Base-by-base conservation (phyloP, 2,797 vertebrate species). In the Ptychadena robeensis region DNA sequence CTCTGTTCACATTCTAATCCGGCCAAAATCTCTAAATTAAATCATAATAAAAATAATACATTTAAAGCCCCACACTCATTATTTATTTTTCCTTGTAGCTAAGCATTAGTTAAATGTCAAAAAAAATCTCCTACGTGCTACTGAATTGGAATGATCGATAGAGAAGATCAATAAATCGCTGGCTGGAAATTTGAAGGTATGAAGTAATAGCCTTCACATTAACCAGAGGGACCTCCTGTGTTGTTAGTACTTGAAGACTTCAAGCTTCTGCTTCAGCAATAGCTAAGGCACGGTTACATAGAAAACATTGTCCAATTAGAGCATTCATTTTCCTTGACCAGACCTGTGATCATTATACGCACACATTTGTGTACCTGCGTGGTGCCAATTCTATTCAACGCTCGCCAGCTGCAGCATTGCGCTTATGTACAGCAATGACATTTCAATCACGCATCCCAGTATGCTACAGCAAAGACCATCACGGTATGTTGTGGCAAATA, bases 401-500 rank as follows among this genome's bases (percentile, higher is more conserved):
- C 63, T 75, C 72, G 63, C n/a, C 32, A 44, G 48, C 67, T 78
- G 48, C 66, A 82, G 27, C 32, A 78, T 35, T 53, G 37, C 14
- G 63, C 30, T 32, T 69, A 9, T 63, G 35, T 70, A 63, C 25
- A 68, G 25, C 14, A 27, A 68, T 73, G 70, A 40, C 69, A 79
- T 67, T 84, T 84, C 82, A 73, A 79, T 84, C 82, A 74, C 63
- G 66, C 48, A 37, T 67, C 68, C 31, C 72, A 69, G 22, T 75
- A 37, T 40, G 38, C 44, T 80, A 75, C 77, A 48, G n/a, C 34
- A 69, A 80, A 80, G 65, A 59, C 72, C 18, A 2, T 44, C 12
- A 4, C 30, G 66, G 38, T 22, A 76, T 76, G 72, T 71, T 65
- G 35, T 44, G 18, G 48, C 14, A 80, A 69, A 75, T 48, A 75